Conservation (phyloP, 2,113 vertebrate genomes). For the Sturnira hondurensis region DNA sequence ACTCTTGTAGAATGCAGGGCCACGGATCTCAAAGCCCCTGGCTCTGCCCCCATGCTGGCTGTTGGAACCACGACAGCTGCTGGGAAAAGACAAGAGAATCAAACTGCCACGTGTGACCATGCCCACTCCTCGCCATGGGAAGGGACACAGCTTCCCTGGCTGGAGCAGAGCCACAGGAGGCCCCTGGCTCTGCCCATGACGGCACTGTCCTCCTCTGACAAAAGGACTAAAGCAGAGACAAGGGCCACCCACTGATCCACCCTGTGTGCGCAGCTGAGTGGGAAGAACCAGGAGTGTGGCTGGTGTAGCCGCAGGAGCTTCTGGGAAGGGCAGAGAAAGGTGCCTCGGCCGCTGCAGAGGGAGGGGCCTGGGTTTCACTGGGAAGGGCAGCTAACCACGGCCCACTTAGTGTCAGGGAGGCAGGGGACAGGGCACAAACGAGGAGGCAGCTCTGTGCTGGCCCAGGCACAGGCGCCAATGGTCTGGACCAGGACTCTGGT, state of each 20-base stretch:
- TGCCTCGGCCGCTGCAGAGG: background rate
- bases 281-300: background rate
- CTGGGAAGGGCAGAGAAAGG: background rate
- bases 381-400: background rate
- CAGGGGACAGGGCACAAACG: background rate
- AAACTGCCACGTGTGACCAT: background rate
- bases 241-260: background rate
- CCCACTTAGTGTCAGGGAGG: background rate
- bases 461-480: accelerated
- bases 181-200: background rate
- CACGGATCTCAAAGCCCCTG: background rate
- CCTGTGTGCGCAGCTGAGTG: background rate
- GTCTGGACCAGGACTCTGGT: too few relatives aligned
- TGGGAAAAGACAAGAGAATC: background rate
- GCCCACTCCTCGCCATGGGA: too few relatives aligned
- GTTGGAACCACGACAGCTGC: background rate
- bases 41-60: too few relatives aligned
- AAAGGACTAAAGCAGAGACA: background rate
- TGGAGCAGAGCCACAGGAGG: background rate
- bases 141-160: background rate
- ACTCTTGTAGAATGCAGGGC: background rate
- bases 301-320: accelerated
- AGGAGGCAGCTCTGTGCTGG: background rate
- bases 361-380: too few relatives aligned
- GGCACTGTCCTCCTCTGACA: background rate